Conservation (phyloP, 1,140 invertebrate genomes). For the Reticulitermes speratus region DNA sequence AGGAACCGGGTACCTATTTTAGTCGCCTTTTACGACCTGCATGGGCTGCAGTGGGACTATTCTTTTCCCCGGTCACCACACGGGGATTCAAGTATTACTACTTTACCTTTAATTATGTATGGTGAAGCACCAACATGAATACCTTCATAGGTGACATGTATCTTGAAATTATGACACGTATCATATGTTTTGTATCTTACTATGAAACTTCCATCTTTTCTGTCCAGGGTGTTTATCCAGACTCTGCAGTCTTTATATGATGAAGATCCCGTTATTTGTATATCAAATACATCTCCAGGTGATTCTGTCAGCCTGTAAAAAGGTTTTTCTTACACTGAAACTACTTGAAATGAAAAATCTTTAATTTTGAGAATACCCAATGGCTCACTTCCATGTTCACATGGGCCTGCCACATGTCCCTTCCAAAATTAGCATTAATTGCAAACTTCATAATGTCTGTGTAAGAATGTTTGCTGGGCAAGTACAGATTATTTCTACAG, state of each 20-base stretch:
- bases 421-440: too few relatives aligned
- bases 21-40: too few relatives aligned
- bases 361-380: too few relatives aligned
- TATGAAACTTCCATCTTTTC: constrained; percentile 83
- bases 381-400: too few relatives aligned
- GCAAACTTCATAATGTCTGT: too few relatives aligned
- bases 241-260: constrained; percentile 57
- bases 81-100: neutral
- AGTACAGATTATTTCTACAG: too few relatives aligned
- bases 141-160: constrained; percentile 68
- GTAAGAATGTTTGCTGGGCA: too few relatives aligned
- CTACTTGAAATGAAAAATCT: neutral
- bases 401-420: too few relatives aligned
- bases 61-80: too few relatives aligned
- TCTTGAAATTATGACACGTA: constrained; percentile 67
- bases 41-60: too few relatives aligned
- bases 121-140: constrained; percentile 67
- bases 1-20: too few relatives aligned
- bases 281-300: constrained; percentile 46
- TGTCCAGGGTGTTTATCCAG: constrained; percentile 75
- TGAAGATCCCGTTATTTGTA: constrained; percentile 57
- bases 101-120: constrained; percentile 61
- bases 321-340: neutral
- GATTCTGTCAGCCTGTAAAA: constrained; percentile 35
- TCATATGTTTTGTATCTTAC: constrained; percentile 80